Conservation (phyloP, 2,888 invertebrate genomes). For the Rugalucina vietnamica region DNA sequence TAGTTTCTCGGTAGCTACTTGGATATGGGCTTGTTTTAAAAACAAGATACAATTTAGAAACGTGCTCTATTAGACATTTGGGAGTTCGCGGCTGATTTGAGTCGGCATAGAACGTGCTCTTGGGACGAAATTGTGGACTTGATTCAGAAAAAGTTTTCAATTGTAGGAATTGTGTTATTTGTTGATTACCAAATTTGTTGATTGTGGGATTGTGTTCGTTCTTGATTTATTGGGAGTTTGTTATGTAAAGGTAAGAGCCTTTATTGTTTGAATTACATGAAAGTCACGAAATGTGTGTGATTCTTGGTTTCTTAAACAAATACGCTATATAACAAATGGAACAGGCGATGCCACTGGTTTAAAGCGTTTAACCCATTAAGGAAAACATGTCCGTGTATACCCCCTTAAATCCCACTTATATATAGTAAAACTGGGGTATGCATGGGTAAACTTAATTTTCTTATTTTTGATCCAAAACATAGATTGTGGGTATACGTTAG, state of each 20-base stretch:
- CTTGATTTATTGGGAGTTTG: slow-evolving; percentile 60
- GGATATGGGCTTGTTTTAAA: slow-evolving; percentile 45
- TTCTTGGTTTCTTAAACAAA: neutral
- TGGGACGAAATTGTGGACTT: slow-evolving; percentile 49
- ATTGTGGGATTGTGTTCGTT: slow-evolving; percentile 45
- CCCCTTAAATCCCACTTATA: no score
- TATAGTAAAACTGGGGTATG: no score
- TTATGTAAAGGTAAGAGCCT: slow-evolving; percentile 60
- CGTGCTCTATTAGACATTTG: slow-evolving; percentile 55
- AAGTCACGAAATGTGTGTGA: neutral
- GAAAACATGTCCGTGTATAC: no score
- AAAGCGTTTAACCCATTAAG: no score
- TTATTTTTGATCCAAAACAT: no score
- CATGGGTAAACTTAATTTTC: no score
- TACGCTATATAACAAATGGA: neutral
- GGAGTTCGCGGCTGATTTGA: slow-evolving; percentile 55
- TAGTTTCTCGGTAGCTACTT: slow-evolving; percentile 12
- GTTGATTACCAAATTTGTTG: slow-evolving; percentile 33
- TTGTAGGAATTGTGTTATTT: slow-evolving; percentile 54
- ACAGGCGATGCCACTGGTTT: neutral
- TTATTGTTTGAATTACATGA: slow-evolving; percentile 17
- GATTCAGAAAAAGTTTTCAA: slow-evolving; percentile 35
- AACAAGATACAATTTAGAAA: slow-evolving; percentile 50
- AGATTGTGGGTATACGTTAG: no score
- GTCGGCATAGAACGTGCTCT: slow-evolving; percentile 51